Evolutionary conservation across 2,888 invertebrate species (phyloP), one percentile per base, ranked within the genome.

Genomic region (Thelaira solivaga): DNA sequence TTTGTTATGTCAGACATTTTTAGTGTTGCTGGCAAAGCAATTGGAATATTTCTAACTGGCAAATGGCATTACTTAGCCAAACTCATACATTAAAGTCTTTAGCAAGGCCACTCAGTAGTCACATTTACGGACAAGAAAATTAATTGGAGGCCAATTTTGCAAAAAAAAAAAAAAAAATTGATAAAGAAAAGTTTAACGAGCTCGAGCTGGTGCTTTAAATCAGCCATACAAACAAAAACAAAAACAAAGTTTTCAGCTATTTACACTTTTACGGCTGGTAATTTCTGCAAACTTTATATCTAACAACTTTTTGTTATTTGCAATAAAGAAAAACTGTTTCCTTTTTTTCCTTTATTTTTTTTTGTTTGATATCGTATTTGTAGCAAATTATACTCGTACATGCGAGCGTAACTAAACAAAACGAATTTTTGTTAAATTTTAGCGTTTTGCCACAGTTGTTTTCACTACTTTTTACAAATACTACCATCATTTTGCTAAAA

Each of bases 71-170:
- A 65, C 8, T 24, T 7, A 34, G 53, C 39, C 64, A n/a, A n/a
- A n/a, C n/a, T n/a, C n/a, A 65, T 57, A 57, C 36, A 53, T 57
- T 76, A 26, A 34, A 51, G 64, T 53, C 43, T 71, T 64, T 65
- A 61, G 71, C 45, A 53, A 71, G 65, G 71, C 65, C 39, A 71
- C 43, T 61, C 55, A 61, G 31, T 36, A 36, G 41, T 65, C 18
- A 22, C 16, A 62, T 34, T 65, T 51, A 31, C 65, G 10, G 34
- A 55, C 59, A 67, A 67, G 72, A 61, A 61, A 67, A 74, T 67
- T 74, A 71, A 76, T 76, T 76, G 71, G 22, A 34, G 55, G 55
- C 67, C 67, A 62, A 53, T 24, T n/a, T n/a, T 45, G 20, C n/a
- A 16, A 31, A 59, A 68, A 47, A 36, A 57, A 11, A 2, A 22